Evolutionary conservation across 1,140 invertebrate genomes (phyloP).

Genomic region (Kradibia gibbosae): DNA sequence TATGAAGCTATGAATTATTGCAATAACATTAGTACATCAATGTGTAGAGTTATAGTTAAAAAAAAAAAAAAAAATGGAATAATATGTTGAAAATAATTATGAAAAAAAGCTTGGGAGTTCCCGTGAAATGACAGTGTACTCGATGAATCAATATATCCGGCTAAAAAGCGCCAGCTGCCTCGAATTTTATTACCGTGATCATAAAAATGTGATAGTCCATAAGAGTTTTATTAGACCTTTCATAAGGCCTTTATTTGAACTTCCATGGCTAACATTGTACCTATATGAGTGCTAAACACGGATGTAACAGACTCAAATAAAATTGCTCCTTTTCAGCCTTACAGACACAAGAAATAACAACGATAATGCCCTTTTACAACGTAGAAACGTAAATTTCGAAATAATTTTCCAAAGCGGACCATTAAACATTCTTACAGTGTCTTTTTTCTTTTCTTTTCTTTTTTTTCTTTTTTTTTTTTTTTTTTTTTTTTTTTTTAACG

Average conservation of each 20-base stretch:
- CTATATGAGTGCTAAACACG: slow-evolving; percentile 5
- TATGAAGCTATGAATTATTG: no score
- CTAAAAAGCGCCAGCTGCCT: slow-evolving; percentile 39
- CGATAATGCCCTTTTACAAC: slow-evolving; percentile 26
- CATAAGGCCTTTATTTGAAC: slow-evolving; percentile 43
- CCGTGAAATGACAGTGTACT: no score
- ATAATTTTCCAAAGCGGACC: slow-evolving; percentile 20
- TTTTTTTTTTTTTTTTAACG: slow-evolving; percentile 1
- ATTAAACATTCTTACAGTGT: slow-evolving; percentile 34
- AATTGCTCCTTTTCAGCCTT: background rate
- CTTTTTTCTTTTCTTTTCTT: no score
- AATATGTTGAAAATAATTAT: no score
- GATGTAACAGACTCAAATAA: slow-evolving; percentile 19
- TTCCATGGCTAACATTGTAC: slow-evolving; percentile 36
- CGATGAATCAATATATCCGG: no score
- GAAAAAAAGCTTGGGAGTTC: no score
- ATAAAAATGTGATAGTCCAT: slow-evolving; percentile 42
- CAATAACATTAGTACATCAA: no score
- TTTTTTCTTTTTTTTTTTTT: no score
- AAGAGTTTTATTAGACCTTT: slow-evolving; percentile 44
- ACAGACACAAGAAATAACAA: slow-evolving; percentile 23
- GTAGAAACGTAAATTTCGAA: background rate
- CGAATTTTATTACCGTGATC: slow-evolving; percentile 43
- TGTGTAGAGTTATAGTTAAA: no score
- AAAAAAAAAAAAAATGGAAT: no score